Base-by-base conservation (phyloP, 2,888 invertebrate species). In the Hedya salicella region DNA sequence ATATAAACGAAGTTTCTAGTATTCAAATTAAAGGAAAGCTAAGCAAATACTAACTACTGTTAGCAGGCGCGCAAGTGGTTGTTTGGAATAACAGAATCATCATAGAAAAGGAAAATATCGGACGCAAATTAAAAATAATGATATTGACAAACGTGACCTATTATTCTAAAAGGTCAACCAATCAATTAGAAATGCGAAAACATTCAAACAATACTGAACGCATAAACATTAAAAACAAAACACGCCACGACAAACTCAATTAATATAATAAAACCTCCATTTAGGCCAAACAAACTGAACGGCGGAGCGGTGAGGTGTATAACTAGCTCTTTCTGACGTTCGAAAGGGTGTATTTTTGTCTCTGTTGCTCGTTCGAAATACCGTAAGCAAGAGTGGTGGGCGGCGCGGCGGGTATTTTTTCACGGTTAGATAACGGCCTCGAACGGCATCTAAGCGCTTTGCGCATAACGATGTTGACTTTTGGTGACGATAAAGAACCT, bases 361-460 rank as follows among this genome's bases (percentile, higher is more conserved):
- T 72, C 79, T 75, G 71, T 90, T 84, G 71, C 87, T 74, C 89
- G 82, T 80, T 89, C 88, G 87, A 89, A 91, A 91, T 90, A 91
- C 91, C 90, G 91, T 90, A 88, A 88, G 85, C 81, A 76, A 82
- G 79, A 79, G 78, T 73, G 74, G 88, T 87, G 87, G 89, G 90
- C 87, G 90, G 83, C 75, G 79, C 73, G 68, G 70, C 70, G 75
- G 76, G 72, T 80, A 83, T 88, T 91, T 91, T 91, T 91, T 89
- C 86, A 86, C 87, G 83, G 89, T 84, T 88, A 91, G 86, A 86
- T 91, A 90, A 88, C 91, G 89, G 90, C 79, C 79, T n/a, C 75
- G 78, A 84, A 83, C 84, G 78, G 81, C 78, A 79, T 82, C 83
- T 79, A 80, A 81, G 77, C 76, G 75, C 75, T 84, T 81, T 78